These are phyloP conservation scores for Phrixothrix hirtus DNA, from an alignment of 2,888 invertebrate genomes.

Conservation along the genomic window DNA sequence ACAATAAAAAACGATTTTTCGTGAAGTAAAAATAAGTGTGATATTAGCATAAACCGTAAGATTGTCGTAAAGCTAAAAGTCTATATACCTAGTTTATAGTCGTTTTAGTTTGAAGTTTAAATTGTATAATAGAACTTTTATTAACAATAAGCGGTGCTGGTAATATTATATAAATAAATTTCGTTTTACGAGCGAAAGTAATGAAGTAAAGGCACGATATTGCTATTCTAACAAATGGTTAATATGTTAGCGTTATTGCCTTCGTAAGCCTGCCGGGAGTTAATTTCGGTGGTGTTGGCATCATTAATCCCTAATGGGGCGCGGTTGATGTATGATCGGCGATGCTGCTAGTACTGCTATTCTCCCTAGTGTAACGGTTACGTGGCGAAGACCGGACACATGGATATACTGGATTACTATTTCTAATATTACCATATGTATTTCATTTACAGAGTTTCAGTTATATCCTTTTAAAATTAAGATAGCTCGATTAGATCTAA, in stretches of 20 bases:
- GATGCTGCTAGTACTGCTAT: constrained; percentile 27
- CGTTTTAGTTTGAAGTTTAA: constrained; percentile 13
- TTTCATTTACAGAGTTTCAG: too few species aligned
- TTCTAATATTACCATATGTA: too few species aligned
- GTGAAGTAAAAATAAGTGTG: constrained; percentile 8
- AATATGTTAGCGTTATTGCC: constrained; percentile 59
- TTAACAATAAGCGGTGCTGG: constrained; percentile 20
- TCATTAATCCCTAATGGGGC: constrained; percentile 60
- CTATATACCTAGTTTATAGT: constrained; percentile 15
- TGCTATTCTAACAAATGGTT: constrained; percentile 59
- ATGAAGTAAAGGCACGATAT: constrained; percentile 46
- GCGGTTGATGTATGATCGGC: constrained; percentile 58
- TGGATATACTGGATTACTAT: too few species aligned
- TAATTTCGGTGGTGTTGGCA: constrained; percentile 58
- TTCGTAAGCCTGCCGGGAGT: constrained; percentile 58
- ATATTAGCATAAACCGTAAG: constrained; percentile 10
- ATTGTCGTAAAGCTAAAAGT: constrained; percentile 9
- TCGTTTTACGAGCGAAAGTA: constrained; percentile 43
- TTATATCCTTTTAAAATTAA: too few species aligned
- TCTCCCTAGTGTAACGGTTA: constrained; percentile 14
- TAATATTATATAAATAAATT: constrained; percentile 42
- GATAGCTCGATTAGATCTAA: too few species aligned
- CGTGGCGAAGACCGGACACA: constrained; percentile 10
- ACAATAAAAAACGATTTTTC: too few species aligned
- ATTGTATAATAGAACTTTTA: constrained; percentile 26